Base-by-base conservation (phyloP, 2,888 invertebrate genomes). In the Andrena marginata region DNA sequence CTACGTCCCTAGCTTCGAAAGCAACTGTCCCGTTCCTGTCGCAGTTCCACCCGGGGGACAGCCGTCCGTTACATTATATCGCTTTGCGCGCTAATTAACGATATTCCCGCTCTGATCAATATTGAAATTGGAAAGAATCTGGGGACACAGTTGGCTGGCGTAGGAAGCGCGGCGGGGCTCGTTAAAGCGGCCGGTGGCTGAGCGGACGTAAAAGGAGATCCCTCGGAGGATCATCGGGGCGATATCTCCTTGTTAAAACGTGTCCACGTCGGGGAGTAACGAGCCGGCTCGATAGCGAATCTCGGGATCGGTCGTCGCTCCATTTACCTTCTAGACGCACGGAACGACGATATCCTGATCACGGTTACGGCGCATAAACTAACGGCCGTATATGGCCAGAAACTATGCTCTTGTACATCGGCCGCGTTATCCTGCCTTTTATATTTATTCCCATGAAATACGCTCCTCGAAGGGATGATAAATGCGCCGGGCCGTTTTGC, bases 221-320 rank as follows among this genome's bases (percentile, higher is more conserved):
- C 77, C 76, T 63, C 49, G 63, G 26, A 70, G 82, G 75, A 68
- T 68, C 64, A 79, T 79, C 71, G 77, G 16, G 56, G 31, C 70
- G 70, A 80, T 78, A 82, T 78, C 72, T 76, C 67, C 85, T 85
- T 84, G 86, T 86, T 86, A 86, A 86, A 87, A 82, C 82, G 85
- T 87, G 82, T 85, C 85, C 87, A 78, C 72, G 80, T 72, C 75
- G 80, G 65, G 73, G 71, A 62, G 73, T 87, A 87, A 87, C 82
- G 82, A 87, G 71, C 75, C 72, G 42, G 63, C 76, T 71, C 65
- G 82, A 82, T 87, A 62, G 85, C 78, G 78, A 82, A 87, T 85
- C 87, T 87, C 78, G 26, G 59, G 65, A 71, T 77, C 79, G 63
- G 74, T 54, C 59, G 51, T 54, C 63, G 81, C 67, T 76, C 81